Evolutionary conservation across 2,797 vertebrate species (phyloP).

Genomic region (Sebastes itinus): DNA sequence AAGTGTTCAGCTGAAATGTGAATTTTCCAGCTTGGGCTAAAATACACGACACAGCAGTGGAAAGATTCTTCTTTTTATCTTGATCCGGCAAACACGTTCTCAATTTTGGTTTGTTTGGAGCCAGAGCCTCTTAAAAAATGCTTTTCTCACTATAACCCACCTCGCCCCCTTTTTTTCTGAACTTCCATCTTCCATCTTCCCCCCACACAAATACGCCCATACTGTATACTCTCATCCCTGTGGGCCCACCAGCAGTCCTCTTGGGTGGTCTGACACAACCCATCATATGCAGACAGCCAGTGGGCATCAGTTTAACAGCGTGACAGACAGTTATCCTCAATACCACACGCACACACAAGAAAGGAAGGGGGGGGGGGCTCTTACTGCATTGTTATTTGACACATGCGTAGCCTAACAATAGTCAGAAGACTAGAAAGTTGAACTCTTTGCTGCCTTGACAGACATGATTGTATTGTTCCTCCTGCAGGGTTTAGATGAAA

Average conservation of each 20-base stretch:
- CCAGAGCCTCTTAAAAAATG: slow-evolving; percentile 41
- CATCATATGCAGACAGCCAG: slow-evolving; percentile 74
- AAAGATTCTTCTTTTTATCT: slow-evolving; percentile 30
- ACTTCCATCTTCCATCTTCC: slow-evolving; percentile 6
- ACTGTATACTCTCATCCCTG: slow-evolving; percentile 62
- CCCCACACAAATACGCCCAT: slow-evolving; percentile 52
- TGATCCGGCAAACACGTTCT: slow-evolving; percentile 50
- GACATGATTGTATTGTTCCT: not conserved
- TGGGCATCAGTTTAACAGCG: slow-evolving; percentile 72
- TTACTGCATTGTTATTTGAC: slow-evolving; percentile 73
- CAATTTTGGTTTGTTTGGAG: slow-evolving; percentile 55
- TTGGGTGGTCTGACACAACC: slow-evolving; percentile 80
- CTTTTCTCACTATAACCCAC: slow-evolving; percentile 29
- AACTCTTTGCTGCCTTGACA: not conserved
- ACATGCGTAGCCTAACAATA: slow-evolving; percentile 31
- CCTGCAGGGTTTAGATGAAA: not conserved
- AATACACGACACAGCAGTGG: slow-evolving; percentile 17
- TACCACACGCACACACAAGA: slow-evolving; percentile 57
- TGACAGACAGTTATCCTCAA: slow-evolving; percentile 72
- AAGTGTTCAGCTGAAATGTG: not conserved
- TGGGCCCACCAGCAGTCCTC: slow-evolving; percentile 73
- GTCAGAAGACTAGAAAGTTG: not conserved
- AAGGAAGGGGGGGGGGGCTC: slow-evolving; percentile 52
- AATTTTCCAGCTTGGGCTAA: slow-evolving; percentile 3
- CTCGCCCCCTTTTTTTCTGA: not conserved